phyloP scores from a whole-genome alignment of 1,140 invertebrate genomes.

The Brachionus rotundiformis region DNA sequence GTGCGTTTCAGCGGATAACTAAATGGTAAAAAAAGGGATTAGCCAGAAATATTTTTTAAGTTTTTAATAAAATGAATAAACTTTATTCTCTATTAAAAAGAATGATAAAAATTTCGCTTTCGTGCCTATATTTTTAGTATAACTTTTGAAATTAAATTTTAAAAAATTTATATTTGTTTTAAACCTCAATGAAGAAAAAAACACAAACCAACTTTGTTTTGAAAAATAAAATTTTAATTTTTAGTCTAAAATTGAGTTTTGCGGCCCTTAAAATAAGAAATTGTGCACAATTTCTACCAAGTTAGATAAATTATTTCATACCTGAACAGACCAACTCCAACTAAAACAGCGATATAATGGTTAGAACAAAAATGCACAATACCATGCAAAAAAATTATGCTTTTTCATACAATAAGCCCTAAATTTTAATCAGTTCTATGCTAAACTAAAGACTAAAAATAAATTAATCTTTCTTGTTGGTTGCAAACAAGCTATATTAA shows the following conservation, averaged over 20 bases:
- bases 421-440: neutral
- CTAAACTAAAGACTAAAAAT: neutral
- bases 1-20: slow-evolving; percentile 11
- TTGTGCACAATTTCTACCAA: neutral
- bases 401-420: too few species aligned
- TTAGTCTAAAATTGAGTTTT: neutral
- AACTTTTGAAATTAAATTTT: too few species aligned
- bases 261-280: neutral
- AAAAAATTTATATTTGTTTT: too few species aligned
- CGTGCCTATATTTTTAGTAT: too few species aligned
- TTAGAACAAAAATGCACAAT: neutral
- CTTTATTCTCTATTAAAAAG: too few species aligned
- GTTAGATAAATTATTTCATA: neutral
- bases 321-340: slow-evolving; percentile 16
- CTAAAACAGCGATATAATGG: neutral
- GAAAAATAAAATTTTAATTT: neutral
- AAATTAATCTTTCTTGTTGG: slow-evolving; percentile 2
- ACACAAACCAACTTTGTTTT: neutral
- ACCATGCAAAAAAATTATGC: neutral
- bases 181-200: neutral
- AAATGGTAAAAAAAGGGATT: neutral
- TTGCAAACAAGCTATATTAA: neutral
- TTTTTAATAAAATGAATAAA: too few species aligned
- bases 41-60: neutral
- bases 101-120: too few species aligned